Evolutionary conservation across 2,888 invertebrate genomes (phyloP).

Genomic region (Erebia palarica): DNA sequence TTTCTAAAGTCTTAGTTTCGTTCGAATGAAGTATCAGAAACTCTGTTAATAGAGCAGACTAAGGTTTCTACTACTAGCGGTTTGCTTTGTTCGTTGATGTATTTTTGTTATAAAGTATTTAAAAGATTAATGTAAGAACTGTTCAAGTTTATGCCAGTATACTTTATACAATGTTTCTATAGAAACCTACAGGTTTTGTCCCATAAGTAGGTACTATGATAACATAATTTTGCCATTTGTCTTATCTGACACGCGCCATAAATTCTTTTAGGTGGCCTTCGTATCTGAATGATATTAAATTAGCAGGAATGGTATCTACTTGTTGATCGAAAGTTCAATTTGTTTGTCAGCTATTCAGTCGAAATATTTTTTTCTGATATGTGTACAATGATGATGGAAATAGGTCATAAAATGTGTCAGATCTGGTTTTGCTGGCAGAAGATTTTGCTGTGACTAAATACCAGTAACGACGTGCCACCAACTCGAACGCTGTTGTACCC

Average conservation of each 20-base stretch:
- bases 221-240: slow-evolving; percentile 19
- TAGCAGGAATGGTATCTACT: slow-evolving; percentile 41
- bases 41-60: too few species aligned
- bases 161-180: not conserved
- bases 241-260: slow-evolving; percentile 25
- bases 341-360: slow-evolving; percentile 33
- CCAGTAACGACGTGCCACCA: too few species aligned
- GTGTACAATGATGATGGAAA: too few species aligned
- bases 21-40: too few species aligned
- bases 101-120: not conserved
- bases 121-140: not conserved
- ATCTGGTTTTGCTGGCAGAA: too few species aligned
- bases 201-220: slow-evolving; percentile 10
- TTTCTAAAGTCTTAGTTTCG: too few species aligned
- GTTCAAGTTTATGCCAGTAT: not conserved
- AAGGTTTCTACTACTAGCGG: too few species aligned
- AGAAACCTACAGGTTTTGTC: not conserved
- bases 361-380: too few species aligned
- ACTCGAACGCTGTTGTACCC: too few species aligned
- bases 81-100: too few species aligned
- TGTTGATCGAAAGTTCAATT: slow-evolving; percentile 44
- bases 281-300: slow-evolving; percentile 44
- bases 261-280: slow-evolving; percentile 36
- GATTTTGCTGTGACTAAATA: too few species aligned
- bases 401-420: not conserved